Percentiles rank a stretch among this genome's conserved stretches.
Evolutionary conservation across 2,113 vertebrate genomes (phyloP).

Genomic region (Sclerurus mexicanus): DNA sequence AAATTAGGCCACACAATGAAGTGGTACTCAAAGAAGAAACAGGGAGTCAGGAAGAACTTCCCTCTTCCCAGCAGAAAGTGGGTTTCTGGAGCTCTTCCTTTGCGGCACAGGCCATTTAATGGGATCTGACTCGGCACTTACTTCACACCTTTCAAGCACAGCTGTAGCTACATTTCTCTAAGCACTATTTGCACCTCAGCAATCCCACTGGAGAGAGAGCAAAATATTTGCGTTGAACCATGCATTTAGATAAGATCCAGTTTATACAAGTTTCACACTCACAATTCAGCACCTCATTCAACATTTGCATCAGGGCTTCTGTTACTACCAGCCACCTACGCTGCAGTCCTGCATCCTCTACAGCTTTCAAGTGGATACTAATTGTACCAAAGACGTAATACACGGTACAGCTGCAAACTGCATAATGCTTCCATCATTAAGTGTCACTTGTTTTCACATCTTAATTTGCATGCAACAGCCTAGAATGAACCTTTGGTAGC

Average conservation of each 20-base stretch:
- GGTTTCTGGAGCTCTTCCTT: not conserved
- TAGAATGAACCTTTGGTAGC: constrained; percentile 24
- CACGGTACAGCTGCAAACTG: constrained; percentile 50
- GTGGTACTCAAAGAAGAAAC: not conserved
- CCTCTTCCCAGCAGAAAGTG: not conserved
- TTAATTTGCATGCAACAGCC: constrained; percentile 61
- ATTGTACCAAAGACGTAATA: constrained; percentile 4
- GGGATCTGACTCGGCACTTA: not conserved
- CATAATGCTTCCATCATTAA: constrained; percentile 49
- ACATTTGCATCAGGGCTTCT: not conserved
- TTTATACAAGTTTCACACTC: not conserved
- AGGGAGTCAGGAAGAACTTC: not conserved
- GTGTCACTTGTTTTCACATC: constrained; percentile 49
- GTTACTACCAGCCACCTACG: constrained; percentile 41
- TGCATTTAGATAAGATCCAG: not conserved
- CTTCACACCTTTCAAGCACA: not conserved
- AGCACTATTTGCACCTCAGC: not conserved
- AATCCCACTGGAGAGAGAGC: not conserved
- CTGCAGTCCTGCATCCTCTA: not conserved
- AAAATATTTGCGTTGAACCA: not conserved
- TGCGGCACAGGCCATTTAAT: not conserved
- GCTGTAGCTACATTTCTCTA: not conserved
- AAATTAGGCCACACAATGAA: not conserved
- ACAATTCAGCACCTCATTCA: not conserved
- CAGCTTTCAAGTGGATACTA: constrained; percentile 53